Percentiles rank a stretch among this genome's conserved stretches.
Conservation (phyloP, 2,113 vertebrate species). For the Drymodes brunneopygia region DNA sequence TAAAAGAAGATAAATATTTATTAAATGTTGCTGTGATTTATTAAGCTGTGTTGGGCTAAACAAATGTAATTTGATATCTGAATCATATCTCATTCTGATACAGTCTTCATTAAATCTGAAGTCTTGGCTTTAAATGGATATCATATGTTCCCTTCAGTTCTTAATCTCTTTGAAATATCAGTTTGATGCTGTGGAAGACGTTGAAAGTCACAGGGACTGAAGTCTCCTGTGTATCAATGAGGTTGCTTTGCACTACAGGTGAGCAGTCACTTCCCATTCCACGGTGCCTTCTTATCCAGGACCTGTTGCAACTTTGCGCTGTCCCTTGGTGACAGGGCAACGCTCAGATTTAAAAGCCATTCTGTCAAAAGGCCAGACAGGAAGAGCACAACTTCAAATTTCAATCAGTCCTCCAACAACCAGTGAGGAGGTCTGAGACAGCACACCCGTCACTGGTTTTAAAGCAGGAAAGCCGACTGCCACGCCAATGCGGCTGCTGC, state of each 20-base stretch:
- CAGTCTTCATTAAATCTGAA: slow-evolving; percentile 71
- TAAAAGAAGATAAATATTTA: slow-evolving; percentile 80
- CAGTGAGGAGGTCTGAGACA: not conserved
- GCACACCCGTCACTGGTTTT: not conserved
- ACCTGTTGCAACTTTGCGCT: not conserved
- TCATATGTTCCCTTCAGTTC: slow-evolving; percentile 68
- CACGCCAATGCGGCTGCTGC: not conserved
- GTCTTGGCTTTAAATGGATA: slow-evolving; percentile 70
- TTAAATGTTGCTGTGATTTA: slow-evolving; percentile 76
- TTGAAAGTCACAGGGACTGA: slow-evolving; percentile 63
- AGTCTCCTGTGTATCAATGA: slow-evolving; percentile 62
- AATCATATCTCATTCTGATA: slow-evolving; percentile 72
- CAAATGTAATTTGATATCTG: slow-evolving; percentile 75
- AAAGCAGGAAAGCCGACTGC: not conserved
- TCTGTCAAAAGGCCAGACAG: not conserved
- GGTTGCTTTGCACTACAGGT: not conserved
- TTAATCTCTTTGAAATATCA: slow-evolving; percentile 77
- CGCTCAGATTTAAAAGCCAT: not conserved
- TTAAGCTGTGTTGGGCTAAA: slow-evolving; percentile 70
- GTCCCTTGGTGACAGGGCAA: not conserved
- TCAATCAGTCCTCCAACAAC: not conserved
- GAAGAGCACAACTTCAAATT: not conserved
- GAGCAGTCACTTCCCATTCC: not conserved
- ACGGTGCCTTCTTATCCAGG: not conserved
- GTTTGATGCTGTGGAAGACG: slow-evolving; percentile 66